Percentiles rank a stretch among this genome's conserved stretches.
These are phyloP conservation scores for Labeo calbasu DNA, from an alignment of 2,797 vertebrate genomes.

Conservation along the genomic window DNA sequence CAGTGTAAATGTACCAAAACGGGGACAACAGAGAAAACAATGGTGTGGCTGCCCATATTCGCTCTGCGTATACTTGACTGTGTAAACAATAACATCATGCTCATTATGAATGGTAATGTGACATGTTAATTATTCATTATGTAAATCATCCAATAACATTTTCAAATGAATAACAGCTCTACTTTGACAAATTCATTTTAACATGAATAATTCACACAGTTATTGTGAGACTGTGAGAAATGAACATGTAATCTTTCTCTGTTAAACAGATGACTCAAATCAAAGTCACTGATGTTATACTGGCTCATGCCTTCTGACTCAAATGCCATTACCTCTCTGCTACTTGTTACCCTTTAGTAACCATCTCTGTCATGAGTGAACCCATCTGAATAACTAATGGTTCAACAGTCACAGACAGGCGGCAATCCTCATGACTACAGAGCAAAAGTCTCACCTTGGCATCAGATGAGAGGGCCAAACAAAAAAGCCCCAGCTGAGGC, in stretches of 20 bases:
- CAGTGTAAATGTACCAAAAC: too few relatives aligned
- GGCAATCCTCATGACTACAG: conserved; percentile 40
- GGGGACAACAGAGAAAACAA: too few relatives aligned
- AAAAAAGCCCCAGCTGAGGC: conserved; percentile 58
- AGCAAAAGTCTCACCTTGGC: conserved; percentile 57
- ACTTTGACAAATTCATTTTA: not conserved
- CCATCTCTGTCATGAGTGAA: not conserved
- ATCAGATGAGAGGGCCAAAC: conserved; percentile 54
- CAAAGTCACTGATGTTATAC: conserved; percentile 7
- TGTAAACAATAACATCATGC: too few relatives aligned
- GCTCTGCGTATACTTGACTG: too few relatives aligned
- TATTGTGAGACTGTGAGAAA: conserved; percentile 15
- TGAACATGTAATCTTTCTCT: conserved; percentile 1
- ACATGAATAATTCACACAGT: not conserved
- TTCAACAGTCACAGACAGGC: conserved; percentile 20
- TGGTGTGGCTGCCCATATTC: too few relatives aligned
- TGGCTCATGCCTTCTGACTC: conserved; percentile 24
- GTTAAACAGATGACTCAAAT: conserved; percentile 30
- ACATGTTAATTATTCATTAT: not conserved
- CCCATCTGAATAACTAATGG: conserved; percentile 29
- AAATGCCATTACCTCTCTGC: not conserved
- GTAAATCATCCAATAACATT: not conserved
- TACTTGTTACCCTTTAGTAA: conserved; percentile 12
- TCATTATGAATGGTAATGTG: too few relatives aligned
- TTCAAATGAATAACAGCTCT: not conserved